Evolutionary conservation across 2,888 invertebrate species (phyloP), one percentile per base, ranked within the genome.

Genomic region (Latrodectus hesperus): DNA sequence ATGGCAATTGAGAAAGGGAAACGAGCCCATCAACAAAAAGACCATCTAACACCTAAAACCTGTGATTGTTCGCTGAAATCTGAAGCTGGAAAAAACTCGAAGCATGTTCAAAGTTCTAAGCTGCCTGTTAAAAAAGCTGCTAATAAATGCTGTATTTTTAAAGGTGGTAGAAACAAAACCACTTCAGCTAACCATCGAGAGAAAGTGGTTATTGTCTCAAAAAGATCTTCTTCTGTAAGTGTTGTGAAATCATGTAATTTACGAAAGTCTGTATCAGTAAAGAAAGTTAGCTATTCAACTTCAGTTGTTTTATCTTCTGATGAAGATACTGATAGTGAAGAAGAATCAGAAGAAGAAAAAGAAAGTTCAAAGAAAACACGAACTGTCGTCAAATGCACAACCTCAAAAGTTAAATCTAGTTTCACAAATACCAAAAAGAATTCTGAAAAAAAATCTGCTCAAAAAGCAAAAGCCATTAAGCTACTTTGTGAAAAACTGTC

Each of bases 121-220:
- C 49, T 72, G 6, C 73, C 84, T 38, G 72, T 67, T 6, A 88
- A 84, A 73, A 84, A 84, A 74, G 51, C 22, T 22, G 75, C 76
- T 12, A 53, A 16, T 14, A 75, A 80, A 16, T 75, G 68, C 64
- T 17, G 65, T 38, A n/a, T n/a, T 16, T 8, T 38, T 11, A 77
- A 55, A 77, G 77, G 81, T 77, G 10, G 16, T 9, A 77, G 72
- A 26, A 84, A 53, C 17, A 87, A 82, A 55, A 22, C 60, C 2
- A 26, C 22, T 22, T 67, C 67, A 17, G 14, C 67, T 55, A 70
- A 79, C 49, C 74, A 80, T 38, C 76, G 26, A 2, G 79, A 88
- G 71, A 88, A 84, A 51, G 88, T 88, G 64, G 88, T 88, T 11
- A 88, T 88, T 53, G 88, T 88, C 51, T 84, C 84, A 9, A 88